These are phyloP conservation scores for Cepphus grylle DNA, from an alignment of 2,113 vertebrate species.

Conservation along the genomic window DNA sequence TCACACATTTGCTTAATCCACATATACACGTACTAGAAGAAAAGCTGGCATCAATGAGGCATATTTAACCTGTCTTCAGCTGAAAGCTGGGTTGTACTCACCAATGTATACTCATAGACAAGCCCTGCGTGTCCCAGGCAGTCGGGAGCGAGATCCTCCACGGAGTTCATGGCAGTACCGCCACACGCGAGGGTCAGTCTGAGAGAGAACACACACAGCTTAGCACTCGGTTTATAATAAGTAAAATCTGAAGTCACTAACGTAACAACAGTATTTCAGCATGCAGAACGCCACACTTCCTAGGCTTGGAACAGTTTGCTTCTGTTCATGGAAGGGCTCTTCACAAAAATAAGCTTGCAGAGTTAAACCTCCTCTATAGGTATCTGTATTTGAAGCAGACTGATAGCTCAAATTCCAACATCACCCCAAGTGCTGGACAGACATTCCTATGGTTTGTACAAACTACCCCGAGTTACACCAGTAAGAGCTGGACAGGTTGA, in stretches of 20 bases:
- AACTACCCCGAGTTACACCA: background rate
- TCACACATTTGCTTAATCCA: background rate
- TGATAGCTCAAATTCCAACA: background rate
- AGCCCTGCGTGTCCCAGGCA: slow-evolving; percentile 91
- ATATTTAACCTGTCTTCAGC: background rate
- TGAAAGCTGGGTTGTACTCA: slow-evolving; percentile 55
- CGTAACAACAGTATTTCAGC: accelerated
- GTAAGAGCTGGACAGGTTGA: accelerated
- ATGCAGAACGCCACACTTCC: background rate
- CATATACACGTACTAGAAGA: accelerated
- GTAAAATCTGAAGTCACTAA: background rate
- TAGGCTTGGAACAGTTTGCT: background rate
- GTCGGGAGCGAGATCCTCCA: slow-evolving; percentile 89
- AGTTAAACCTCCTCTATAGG: background rate
- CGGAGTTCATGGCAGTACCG: slow-evolving; percentile 90
- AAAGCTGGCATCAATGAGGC: background rate
- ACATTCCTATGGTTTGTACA: background rate
- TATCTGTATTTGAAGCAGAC: background rate
- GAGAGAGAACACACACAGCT: background rate
- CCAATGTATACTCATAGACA: slow-evolving; percentile 93
- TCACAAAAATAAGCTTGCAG: background rate
- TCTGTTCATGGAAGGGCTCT: background rate
- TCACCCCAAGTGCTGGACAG: background rate
- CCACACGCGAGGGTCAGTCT: slow-evolving; percentile 93
- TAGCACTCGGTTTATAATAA: background rate